Evolutionary conservation across 2,888 invertebrate species (phyloP).

Genomic region (Zaprionus bogoriensis): DNA sequence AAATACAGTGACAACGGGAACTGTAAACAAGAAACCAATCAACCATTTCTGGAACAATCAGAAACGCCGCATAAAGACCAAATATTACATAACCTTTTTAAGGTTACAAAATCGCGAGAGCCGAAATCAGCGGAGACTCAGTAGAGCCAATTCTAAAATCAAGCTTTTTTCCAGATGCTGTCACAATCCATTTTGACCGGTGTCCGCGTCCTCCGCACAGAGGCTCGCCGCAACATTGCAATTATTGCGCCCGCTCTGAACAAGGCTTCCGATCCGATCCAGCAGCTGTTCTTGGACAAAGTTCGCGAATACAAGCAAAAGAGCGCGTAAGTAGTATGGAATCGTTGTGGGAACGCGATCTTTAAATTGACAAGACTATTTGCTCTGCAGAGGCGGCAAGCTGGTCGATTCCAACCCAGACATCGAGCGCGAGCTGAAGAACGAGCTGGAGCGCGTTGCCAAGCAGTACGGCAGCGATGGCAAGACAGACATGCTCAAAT

Average conservation of each 20-base stretch:
- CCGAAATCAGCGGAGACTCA: not conserved
- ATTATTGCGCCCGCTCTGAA: conserved; percentile 87
- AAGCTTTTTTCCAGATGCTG: conserved; percentile 84
- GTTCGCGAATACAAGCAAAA: conserved; percentile 94
- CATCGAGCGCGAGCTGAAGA: conserved; percentile 88
- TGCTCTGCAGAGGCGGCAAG: conserved; percentile 88
- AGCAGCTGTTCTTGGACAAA: conserved; percentile 96
- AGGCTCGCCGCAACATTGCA: conserved; percentile 88
- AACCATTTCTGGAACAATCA: not conserved
- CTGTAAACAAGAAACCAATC: not conserved
- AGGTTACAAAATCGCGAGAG: conserved; percentile 61
- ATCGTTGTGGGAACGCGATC: no score
- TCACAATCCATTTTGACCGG: conserved; percentile 84
- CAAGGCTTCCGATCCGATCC: conserved; percentile 94
- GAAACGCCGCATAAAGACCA: conserved; percentile 11
- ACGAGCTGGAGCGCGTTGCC: conserved; percentile 91
- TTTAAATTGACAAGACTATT: not conserved
- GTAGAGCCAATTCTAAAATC: not conserved
- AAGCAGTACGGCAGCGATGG: conserved; percentile 89
- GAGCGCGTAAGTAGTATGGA: conserved; percentile 87
- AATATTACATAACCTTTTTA: conserved; percentile 79
- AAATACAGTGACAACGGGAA: not conserved
- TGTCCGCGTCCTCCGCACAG: conserved; percentile 84
- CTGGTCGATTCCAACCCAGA: conserved; percentile 92
- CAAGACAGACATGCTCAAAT: conserved; percentile 93